Conservation (phyloP, 2,113 vertebrate species). For the Perca flavescens region DNA sequence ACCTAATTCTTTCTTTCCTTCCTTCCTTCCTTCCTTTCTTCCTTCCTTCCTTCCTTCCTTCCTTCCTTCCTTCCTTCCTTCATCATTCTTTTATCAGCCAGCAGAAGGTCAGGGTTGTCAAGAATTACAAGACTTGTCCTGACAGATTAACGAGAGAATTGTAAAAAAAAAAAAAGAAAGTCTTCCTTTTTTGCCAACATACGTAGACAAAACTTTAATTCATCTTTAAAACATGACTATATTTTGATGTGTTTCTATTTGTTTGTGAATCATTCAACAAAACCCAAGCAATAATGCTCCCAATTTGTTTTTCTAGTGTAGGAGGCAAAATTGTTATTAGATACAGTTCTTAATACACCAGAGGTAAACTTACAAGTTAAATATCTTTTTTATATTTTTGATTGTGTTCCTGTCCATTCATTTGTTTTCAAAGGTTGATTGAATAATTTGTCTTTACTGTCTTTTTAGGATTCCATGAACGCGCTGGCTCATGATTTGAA, state of each 20-base stretch:
- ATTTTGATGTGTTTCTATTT: not conserved
- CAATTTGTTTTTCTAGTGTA: not conserved
- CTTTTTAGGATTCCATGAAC: slow-evolving; percentile 82
- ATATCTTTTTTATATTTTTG: not conserved
- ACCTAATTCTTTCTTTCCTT: slow-evolving; percentile 13
- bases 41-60: slow-evolving; percentile 17
- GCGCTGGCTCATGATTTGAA: slow-evolving; percentile 83
- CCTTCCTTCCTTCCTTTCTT: too few relatives aligned
- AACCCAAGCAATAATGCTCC: not conserved
- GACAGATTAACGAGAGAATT: slow-evolving; percentile 10
- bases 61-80: slow-evolving; percentile 6
- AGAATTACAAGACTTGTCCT: not conserved
- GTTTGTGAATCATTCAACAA: not conserved
- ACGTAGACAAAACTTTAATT: not conserved
- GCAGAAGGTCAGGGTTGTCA: not conserved
- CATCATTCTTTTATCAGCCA: slow-evolving; percentile 11
- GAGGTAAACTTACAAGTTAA: not conserved
- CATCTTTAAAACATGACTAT: not conserved
- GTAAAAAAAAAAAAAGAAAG: not conserved
- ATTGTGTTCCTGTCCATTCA: not conserved
- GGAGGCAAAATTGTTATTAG: not conserved
- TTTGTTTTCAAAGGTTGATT: not conserved
- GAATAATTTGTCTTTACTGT: slow-evolving; percentile 52
- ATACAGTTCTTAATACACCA: not conserved
- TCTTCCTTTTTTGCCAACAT: not conserved